A percentile compares a stretch with the other conserved stretches of the same genome.
Conservation (phyloP, 2,888 invertebrate species). For the Phytoseiulus persimilis region DNA sequence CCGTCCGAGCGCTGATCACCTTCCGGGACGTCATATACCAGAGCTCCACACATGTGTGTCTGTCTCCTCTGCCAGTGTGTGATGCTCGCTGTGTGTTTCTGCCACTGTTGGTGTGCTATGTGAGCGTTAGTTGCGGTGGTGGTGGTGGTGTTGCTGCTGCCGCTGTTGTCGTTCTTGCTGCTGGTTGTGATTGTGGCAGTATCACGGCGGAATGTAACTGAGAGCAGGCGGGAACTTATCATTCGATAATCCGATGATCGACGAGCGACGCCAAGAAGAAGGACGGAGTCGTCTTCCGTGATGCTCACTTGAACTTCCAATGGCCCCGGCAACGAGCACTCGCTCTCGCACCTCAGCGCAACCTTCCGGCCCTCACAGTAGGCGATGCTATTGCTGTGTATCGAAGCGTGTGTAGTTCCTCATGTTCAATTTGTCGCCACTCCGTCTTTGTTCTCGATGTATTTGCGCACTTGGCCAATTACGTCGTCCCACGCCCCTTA, state of each 20-base stretch:
- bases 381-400: conserved; percentile 5
- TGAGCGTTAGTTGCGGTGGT: not conserved
- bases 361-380: not conserved
- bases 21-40: not conserved
- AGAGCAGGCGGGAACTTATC: not conserved
- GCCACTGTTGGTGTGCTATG: not conserved
- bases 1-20: not conserved
- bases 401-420: not conserved
- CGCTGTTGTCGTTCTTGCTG: not conserved
- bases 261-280: not conserved
- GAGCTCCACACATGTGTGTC: not conserved
- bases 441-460: not conserved
- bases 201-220: not conserved
- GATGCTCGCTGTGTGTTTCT: not conserved
- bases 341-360: not conserved
- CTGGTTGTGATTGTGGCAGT: not conserved
- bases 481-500: too few relatives aligned
- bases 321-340: not conserved
- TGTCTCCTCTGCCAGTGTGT: not conserved
- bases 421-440: not conserved
- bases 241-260: not conserved
- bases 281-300: not conserved
- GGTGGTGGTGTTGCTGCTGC: not conserved
- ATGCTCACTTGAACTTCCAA: not conserved
- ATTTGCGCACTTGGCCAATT: not conserved